Percentiles rank a stretch among this genome's conserved stretches.
Conservation (phyloP, 2,113 vertebrate species). For the Dendrocopos noguchii region DNA sequence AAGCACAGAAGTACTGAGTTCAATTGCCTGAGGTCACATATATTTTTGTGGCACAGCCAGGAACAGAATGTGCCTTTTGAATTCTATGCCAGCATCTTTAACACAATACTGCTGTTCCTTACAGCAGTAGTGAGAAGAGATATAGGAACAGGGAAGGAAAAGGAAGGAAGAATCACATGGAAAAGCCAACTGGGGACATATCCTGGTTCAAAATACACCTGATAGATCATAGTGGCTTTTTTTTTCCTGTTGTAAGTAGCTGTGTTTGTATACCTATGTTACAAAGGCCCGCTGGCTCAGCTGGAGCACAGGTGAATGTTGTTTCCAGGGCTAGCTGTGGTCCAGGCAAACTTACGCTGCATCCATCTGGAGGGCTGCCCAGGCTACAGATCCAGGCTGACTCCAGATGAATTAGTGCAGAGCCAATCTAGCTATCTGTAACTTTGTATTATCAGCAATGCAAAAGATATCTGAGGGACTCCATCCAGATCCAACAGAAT, state of each 20-base stretch:
- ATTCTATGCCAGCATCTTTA: slow-evolving; percentile 22
- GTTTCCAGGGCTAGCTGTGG: neutral
- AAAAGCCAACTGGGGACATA: neutral
- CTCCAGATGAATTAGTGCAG: neutral
- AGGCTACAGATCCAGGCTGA: neutral
- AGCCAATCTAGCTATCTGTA: slow-evolving; percentile 1
- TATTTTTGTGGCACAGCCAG: slow-evolving; percentile 40
- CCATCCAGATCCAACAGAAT: neutral
- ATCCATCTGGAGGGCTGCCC: slow-evolving; percentile 21
- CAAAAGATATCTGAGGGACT: slow-evolving; percentile 3
- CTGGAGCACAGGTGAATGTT: slow-evolving; percentile 35
- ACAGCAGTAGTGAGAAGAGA: slow-evolving; percentile 8
- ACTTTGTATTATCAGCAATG: neutral
- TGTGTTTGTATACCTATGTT: neutral
- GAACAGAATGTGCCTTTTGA: slow-evolving; percentile 56
- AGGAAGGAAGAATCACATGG: neutral
- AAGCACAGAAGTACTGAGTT: slow-evolving; percentile 35
- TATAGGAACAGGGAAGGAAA: neutral
- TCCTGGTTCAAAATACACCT: neutral
- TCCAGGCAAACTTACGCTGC: neutral
- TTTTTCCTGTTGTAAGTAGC: neutral
- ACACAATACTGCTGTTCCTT: slow-evolving; percentile 23
- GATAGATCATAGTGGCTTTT: neutral
- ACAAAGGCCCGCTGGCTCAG: neutral
- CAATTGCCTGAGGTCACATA: slow-evolving; percentile 16